Base-by-base conservation (phyloP, 2,888 invertebrate species). In the Thera obeliscata region DNA sequence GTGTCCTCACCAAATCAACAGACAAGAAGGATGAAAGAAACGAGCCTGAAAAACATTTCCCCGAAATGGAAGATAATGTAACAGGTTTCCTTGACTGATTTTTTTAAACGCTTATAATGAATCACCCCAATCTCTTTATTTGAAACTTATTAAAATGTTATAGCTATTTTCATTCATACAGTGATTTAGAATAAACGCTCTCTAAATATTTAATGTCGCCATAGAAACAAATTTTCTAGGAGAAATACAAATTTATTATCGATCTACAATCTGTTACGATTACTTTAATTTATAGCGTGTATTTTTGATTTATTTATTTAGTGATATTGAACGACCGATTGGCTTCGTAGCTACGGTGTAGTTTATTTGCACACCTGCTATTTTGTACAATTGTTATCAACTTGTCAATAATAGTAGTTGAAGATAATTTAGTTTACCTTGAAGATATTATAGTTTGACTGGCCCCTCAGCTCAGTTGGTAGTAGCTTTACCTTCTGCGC, bases 81-180 rank as follows among this genome's bases (percentile, higher is more conserved):
- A 65, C 73, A 48, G 74, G 70, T 56, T 78, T 76, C 64, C 66
- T 77, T 2, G 76, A 77, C 59, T 78, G 36, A 75, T 56, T 35
- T 61, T 48, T 38, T 49, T 46, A 9, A 62, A 22, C 22, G 12
- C 33, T 48, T 22, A 52, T 46, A 57, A 54, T 55, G 33, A 46
- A 56, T 35, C 33, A 61, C 12, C 41, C 9, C 5, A 35, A 59
- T 60, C 38, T 41, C 46, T 46, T 56, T 33, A 50, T 56, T 65
- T 49, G 36, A 58, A 58, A 67, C 38, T 7, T 50, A 62, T 67
- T 43, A 62, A 66, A 62, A 38, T 58, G 58, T 66, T 22, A 9
- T 52, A 62, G 35, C 35, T 55, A 59, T 62, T 54, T 22, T 48
- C 35, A 57, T 58, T 52, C 9, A 46, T 46, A 36, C 33, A 55